These are phyloP conservation scores for Kryphioiulus occultus DNA, from an alignment of 2,888 invertebrate species.

Conservation along the genomic window DNA sequence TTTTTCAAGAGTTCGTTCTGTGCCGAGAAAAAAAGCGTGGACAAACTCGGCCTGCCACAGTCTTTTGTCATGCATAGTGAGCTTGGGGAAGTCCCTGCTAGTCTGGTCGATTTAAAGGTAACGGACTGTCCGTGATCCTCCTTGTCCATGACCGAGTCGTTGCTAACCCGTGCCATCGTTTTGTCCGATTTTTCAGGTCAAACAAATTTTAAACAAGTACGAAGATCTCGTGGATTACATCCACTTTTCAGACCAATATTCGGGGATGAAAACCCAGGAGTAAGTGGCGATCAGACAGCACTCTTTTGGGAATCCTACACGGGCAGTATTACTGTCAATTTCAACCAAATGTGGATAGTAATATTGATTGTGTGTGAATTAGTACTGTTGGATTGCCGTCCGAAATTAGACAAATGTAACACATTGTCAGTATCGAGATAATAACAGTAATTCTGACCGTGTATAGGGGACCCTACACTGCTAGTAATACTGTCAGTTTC, in stretches of 20 bases:
- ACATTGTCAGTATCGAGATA: too few species aligned
- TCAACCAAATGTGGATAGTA: too few species aligned
- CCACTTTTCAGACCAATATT: conserved; percentile 96
- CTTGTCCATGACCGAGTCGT: not conserved
- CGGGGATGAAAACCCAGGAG: conserved; percentile 89
- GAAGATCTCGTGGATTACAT: conserved; percentile 89
- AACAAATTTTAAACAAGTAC: conserved; percentile 80
- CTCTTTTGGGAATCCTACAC: not conserved
- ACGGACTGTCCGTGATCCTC: not conserved
- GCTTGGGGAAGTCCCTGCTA: conserved; percentile 84
- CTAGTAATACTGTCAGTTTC: too few species aligned
- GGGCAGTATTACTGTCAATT: not conserved
- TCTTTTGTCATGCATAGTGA: conserved; percentile 82
- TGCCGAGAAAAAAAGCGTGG: conserved; percentile 75
- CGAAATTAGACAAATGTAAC: too few species aligned
- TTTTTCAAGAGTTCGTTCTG: conserved; percentile 75
- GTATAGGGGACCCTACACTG: too few species aligned
- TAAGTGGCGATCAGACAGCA: conserved; percentile 66
- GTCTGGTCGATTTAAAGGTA: conserved; percentile 80
- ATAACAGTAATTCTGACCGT: too few species aligned
- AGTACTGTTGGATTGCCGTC: too few species aligned
- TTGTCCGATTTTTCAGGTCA: conserved; percentile 61
- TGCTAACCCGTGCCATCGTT: not conserved
- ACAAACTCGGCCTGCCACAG: not conserved
- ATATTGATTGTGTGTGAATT: too few species aligned